Base-by-base conservation (phyloP, 2,888 invertebrate genomes). In the Orthosia incerta region DNA sequence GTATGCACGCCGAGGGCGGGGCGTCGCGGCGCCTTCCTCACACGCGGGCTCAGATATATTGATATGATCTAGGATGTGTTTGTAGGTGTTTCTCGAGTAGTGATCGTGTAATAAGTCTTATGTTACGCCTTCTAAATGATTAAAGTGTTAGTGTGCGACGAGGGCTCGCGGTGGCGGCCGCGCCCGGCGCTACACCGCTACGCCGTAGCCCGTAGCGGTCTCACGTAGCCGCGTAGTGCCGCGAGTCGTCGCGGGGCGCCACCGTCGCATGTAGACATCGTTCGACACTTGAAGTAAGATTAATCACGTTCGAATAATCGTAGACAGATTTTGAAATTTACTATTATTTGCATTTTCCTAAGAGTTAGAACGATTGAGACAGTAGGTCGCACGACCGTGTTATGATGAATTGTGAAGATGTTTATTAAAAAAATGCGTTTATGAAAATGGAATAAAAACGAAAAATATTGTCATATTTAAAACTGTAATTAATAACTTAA, bases 311-410 rank as follows among this genome's bases (percentile, higher is more conserved):
- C 93, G 92, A 94, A 93, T 93, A 94, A 93, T 93, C 91, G 95
- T 96, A 96, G 96, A 95, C 95, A 93, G 94, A 93, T 94, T 95
- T 95, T 94, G 90, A 95, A 93, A 92, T 95, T 95, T 92, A 94
- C 92, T 95, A 95, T 96, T 90, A 95, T 96, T 96, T 96, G 96
- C 96, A 94, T 94, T 95, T 96, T 96, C 96, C 95, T 95, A 95
- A 95, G 93, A 95, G 93, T 95, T 95, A 95, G 95, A 94, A 94
- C 93, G 95, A 95, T 95, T 94, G 95, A 94, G 95, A 94, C 95
- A 95, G 95, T 95, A 95, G 95, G 96, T 96, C 95, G 91, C 94
- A 94, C 93, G 95, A 95, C 95, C 95, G 94, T 95, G 96, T 96
- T 95, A 95, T 95, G 94, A 92, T 93, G 94, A 95, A 95, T 93